Conservation (phyloP, 2,888 invertebrate genomes). For the Anoplius nigerrimus region DNA sequence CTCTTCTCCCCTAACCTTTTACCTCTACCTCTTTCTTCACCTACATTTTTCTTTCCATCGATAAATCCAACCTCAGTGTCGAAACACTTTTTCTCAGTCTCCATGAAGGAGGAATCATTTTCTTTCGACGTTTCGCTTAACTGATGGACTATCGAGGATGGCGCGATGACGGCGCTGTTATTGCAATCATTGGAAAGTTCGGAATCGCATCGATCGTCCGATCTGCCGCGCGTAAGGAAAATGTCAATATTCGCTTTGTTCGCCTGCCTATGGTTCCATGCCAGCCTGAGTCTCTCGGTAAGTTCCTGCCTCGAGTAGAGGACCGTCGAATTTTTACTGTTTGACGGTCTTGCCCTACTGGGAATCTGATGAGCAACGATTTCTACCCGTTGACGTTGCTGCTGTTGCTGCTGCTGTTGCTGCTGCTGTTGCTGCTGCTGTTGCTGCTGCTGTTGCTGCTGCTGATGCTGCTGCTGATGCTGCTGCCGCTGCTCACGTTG, state of each 20-base stretch:
- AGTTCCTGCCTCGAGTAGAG: slow-evolving; percentile 76
- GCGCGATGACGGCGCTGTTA: slow-evolving; percentile 28
- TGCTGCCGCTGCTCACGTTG: too few relatives aligned
- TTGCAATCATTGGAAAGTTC: slow-evolving; percentile 51
- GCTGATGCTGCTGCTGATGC: too few relatives aligned
- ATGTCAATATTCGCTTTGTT: slow-evolving; percentile 80
- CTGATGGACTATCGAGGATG: too few relatives aligned
- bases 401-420: slow-evolving; percentile 32
- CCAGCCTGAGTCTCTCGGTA: slow-evolving; percentile 75
- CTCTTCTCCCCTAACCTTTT: too few relatives aligned
- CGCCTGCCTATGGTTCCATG: slow-evolving; percentile 76
- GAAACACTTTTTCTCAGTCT: background rate
- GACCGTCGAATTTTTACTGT: slow-evolving; percentile 55
- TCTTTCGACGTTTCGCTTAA: background rate
- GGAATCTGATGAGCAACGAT: slow-evolving; percentile 69
- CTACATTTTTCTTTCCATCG: background rate
- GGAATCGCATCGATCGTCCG: slow-evolving; percentile 69
- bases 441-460: too few relatives aligned
- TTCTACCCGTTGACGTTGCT: slow-evolving; percentile 54
- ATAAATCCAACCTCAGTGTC: background rate
- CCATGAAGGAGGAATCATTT: background rate
- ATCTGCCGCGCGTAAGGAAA: slow-evolving; percentile 78
- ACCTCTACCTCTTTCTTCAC: background rate
- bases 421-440: too few relatives aligned
- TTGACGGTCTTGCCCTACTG: slow-evolving; percentile 49